These are phyloP conservation scores for Clinocottus analis DNA, from an alignment of 2,113 vertebrate species.

Conservation along the genomic window DNA sequence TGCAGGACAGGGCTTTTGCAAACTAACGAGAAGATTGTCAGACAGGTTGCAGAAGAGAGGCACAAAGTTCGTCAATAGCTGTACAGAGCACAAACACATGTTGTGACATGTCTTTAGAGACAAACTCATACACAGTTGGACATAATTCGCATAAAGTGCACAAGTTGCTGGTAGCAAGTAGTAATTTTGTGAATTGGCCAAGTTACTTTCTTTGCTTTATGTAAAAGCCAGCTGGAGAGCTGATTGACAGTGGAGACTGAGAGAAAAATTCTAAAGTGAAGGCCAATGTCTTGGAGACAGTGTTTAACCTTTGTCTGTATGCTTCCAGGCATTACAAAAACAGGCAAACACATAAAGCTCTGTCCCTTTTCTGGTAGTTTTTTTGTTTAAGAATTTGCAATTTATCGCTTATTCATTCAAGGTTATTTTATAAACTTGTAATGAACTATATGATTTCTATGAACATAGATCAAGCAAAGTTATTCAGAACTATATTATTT, in stretches of 20 bases:
- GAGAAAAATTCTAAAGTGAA: conserved; percentile 39
- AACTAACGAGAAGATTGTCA: conserved; percentile 61
- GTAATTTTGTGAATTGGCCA: background rate
- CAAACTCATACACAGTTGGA: conserved; percentile 16
- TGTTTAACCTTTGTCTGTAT: conserved; percentile 64
- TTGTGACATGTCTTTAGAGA: background rate
- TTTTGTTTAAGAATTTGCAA: background rate
- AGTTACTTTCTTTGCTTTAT: conserved; percentile 6
- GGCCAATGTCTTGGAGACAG: conserved; percentile 42
- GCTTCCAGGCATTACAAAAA: conserved; percentile 31
- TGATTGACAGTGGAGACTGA: background rate
- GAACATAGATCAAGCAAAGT: background rate
- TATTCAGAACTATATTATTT: background rate
- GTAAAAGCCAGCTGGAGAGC: conserved; percentile 12
- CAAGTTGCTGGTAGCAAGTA: background rate
- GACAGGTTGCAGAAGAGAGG: conserved; percentile 42
- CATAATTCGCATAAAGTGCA: conserved; percentile 3
- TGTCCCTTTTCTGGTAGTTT: background rate
- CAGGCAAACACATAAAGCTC: conserved; percentile 34
- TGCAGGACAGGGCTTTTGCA: conserved; percentile 63
- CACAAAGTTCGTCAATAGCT: conserved; percentile 18
- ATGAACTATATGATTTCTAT: background rate
- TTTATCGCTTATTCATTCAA: background rate
- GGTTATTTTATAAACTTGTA: background rate
- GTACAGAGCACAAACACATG: conserved; percentile 1